Evolutionary conservation across 2,113 vertebrate species (phyloP), one percentile per base, ranked within the genome.

Genomic region (Egretta garzetta): DNA sequence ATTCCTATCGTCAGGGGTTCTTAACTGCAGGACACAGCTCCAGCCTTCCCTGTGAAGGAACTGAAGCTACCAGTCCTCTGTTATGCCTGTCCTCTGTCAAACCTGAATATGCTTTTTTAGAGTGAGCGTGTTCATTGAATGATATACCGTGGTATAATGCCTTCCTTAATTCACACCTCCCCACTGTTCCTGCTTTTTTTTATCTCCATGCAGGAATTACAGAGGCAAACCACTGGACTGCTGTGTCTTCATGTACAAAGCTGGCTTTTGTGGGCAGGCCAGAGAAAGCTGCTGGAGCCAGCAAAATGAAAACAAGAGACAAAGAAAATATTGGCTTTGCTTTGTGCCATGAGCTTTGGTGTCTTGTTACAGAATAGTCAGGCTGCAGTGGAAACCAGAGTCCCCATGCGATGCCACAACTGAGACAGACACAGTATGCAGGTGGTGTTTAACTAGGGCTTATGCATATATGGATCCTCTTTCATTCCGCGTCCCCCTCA

Each of bases 241-340:
- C 18, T 79, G 35, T 53, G 53, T 68, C 85, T 66, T 87, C 20
- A 56, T 1, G 1, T 33, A 72, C 74, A 73, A 84, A 87, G 28
- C 50, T 86, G 50, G 35, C 33, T 80, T 87, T 91, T 91, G 70
- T 56, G 41, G 35, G 66, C 10, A 72, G 43, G 76, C n/a, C 43
- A 91, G 43, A 43, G 64, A 47, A 74, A 66, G 56, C 59, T 96
- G 86, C 86, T 66, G 80, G 55, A 95, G 86, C 55, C 76, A 80
- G 59, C 30, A 73, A 49, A 87, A 79, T 37, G 64, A 91, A 94
- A 97, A 85, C 5, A 52, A 87, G 73, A 85, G 41, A 66, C n/a
- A 81, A 80, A 85, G 52, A 89, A 93, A 97, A 72, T 85, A 93
- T 55, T 85, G 76, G 21, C 43, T 71, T 58, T 86, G 74, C 62